Base-by-base conservation (phyloP, 2,888 invertebrate species). In the Heliconius erato region DNA sequence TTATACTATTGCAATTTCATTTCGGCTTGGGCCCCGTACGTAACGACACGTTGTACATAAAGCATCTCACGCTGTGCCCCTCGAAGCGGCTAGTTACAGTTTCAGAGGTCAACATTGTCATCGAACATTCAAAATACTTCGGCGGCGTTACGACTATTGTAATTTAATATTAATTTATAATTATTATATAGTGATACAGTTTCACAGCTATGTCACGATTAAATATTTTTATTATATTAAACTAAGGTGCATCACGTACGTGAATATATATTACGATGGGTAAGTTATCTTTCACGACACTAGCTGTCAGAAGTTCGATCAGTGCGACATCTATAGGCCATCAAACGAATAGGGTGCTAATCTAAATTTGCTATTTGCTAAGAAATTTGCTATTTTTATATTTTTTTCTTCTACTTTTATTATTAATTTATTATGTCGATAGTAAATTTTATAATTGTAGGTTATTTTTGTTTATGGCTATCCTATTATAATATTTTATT, bases 71-170 rank as follows among this genome's bases (percentile, higher is more conserved):
- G 80, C 77, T 83, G 83, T 83, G 84, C 83, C 80, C 72, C 81
- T 80, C 74, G 79, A 83, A 81, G 83, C 83, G 82, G 82, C 82
- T 80, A 84, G 79, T 74, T 71, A 63, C 80, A 35, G 88, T 89
- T 90, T 89, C 89, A 89, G 88, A 89, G 89, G 90, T 91, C 93
- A 93, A 94, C 94, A 94, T 92, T 92, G 89, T 94, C 95, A 96
- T 96, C 95, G 95, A 96, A 96, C 95, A 95, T 95, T 95, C 95
- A 95, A 95, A 91, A 85, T 83, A 82, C 83, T 79, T 83, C 82
- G 82, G 85, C 81, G 82, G 82, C 82, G 82, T 82, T 49, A 80
- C 78, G 63, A 77, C n/a, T 80, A 80, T 82, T 83, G 82, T 84
- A 74, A 78, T 80, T 72, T 44, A 44, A 44, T 26, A 44, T 72